Conservation (phyloP, 2,113 vertebrate species). For the Athene noctua region DNA sequence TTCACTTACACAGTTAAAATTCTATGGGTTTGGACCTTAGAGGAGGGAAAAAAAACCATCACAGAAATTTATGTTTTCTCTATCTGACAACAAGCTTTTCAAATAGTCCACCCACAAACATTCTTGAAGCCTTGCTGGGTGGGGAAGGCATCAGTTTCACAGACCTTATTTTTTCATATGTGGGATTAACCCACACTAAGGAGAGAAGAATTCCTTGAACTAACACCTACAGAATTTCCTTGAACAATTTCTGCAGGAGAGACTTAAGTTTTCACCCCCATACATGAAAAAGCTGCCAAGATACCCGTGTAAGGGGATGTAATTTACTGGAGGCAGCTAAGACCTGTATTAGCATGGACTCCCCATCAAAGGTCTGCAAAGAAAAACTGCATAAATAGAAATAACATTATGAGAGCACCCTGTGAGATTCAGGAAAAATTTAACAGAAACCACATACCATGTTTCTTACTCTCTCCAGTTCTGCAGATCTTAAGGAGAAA, state of each 20-base stretch:
- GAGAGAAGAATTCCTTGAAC: conserved; percentile 38
- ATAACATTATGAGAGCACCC: not conserved
- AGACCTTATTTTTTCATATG: conserved; percentile 6
- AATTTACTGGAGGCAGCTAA: not conserved
- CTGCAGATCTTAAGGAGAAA: not conserved
- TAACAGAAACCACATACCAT: not conserved
- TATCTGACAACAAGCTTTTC: conserved; percentile 29
- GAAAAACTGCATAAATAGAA: not conserved
- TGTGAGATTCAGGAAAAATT: not conserved
- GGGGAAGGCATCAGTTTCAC: conserved; percentile 18
- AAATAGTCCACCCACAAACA: conserved; percentile 35
- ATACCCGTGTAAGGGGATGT: not conserved
- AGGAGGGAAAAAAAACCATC: not conserved
- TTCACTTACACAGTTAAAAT: not conserved
- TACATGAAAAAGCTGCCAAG: conserved; percentile 3
- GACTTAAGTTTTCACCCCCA: not conserved
- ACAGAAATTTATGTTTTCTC: not conserved
- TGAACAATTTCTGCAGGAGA: not conserved
- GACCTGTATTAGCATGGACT: not conserved
- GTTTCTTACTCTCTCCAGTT: not conserved
- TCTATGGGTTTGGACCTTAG: not conserved
- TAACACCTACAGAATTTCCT: conserved; percentile 35
- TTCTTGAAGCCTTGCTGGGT: conserved; percentile 1
- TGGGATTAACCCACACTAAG: not conserved
- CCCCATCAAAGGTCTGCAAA: not conserved